phyloP scores from a whole-genome alignment of 2,888 invertebrate species.

The Branchellion lobata region DNA sequence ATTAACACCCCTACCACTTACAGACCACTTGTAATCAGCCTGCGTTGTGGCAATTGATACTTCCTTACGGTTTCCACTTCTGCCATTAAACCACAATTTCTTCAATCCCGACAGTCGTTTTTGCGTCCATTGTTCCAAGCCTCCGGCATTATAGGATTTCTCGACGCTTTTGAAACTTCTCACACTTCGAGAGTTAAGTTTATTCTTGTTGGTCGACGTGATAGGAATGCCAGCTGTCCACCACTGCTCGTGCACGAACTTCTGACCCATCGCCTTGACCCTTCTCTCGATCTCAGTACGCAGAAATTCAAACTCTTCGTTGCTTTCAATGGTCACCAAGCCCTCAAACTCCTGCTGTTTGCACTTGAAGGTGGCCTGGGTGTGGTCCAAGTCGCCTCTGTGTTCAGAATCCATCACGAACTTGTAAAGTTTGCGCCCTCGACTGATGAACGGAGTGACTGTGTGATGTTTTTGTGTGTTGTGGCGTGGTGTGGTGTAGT shows the following conservation, averaged over 20 bases:
- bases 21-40: no score
- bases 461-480: neutral
- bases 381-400: slow-evolving; percentile 30
- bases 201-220: neutral
- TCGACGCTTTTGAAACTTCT: no score
- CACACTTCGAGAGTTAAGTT: no score
- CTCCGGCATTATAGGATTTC: no score
- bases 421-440: slow-evolving; percentile 33
- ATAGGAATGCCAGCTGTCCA: slow-evolving; percentile 45
- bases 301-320: slow-evolving; percentile 45
- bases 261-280: slow-evolving; percentile 42
- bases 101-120: no score
- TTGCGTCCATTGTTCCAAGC: no score
- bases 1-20: no score
- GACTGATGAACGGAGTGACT: neutral
- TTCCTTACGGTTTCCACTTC: no score
- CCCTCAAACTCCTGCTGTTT: slow-evolving; percentile 1
- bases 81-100: no score
- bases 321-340: slow-evolving; percentile 43
- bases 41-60: no score
- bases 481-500: no score
- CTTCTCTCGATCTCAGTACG: slow-evolving; percentile 38
- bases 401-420: slow-evolving; percentile 44
- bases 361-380: slow-evolving; percentile 43
- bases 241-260: slow-evolving; percentile 49